Evolutionary conservation across 2,888 invertebrate species (phyloP).

Genomic region (Fragum fragum): DNA sequence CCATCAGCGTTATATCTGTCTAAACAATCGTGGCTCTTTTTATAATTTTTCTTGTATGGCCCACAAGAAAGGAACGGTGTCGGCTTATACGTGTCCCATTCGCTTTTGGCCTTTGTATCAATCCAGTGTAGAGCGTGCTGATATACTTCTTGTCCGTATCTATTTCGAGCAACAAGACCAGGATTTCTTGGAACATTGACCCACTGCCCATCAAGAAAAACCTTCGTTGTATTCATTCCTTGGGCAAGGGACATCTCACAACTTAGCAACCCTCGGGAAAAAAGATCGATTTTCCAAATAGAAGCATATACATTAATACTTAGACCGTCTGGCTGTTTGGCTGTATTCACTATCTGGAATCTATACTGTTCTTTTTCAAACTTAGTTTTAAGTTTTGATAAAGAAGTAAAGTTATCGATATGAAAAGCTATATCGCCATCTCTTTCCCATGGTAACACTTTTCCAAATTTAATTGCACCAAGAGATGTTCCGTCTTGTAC

Average conservation of each 20-base stretch:
- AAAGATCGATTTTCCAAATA: constrained; percentile 78
- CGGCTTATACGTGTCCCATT: constrained; percentile 77
- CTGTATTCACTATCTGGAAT: constrained; percentile 32
- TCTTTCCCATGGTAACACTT: constrained; percentile 84
- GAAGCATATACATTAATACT: constrained; percentile 68
- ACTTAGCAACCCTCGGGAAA: constrained; percentile 79
- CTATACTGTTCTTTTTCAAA: constrained; percentile 61
- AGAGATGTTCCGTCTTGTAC: constrained; percentile 81
- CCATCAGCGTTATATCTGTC: constrained; percentile 82
- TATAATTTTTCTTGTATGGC: not conserved
- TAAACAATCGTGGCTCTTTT: constrained; percentile 77
- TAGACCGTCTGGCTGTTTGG: constrained; percentile 71
- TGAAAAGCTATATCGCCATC: constrained; percentile 81
- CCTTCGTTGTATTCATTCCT: constrained; percentile 72
- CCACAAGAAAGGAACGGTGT: constrained; percentile 65
- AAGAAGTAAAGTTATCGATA: constrained; percentile 70
- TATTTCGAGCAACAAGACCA: constrained; percentile 80
- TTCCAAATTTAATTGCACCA: constrained; percentile 85
- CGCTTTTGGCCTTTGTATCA: constrained; percentile 61
- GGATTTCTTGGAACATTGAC: constrained; percentile 81
- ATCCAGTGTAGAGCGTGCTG: constrained; percentile 82
- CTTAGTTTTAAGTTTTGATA: constrained; percentile 41
- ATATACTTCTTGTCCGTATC: constrained; percentile 82
- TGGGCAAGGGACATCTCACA: constrained; percentile 62
- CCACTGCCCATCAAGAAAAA: constrained; percentile 79